phyloP scores from a whole-genome alignment of 1,140 invertebrate species.

The Meloidogyne floridensis region DNA sequence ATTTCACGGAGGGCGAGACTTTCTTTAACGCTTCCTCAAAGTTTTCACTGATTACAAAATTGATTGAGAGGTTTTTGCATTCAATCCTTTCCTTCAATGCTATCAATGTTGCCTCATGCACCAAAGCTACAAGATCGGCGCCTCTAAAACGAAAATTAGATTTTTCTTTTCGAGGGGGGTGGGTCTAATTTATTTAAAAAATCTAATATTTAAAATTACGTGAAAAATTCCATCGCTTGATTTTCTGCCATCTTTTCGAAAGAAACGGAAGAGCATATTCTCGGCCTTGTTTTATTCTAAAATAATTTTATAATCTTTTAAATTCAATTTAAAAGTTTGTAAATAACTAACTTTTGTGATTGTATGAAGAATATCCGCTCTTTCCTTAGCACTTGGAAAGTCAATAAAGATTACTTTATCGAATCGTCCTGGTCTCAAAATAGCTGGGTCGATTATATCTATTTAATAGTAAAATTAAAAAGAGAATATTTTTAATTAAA shows the following conservation, averaged over 20 bases:
- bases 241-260: constrained; percentile 24
- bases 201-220: constrained; percentile 3
- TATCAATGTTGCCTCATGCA: constrained; percentile 22
- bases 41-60: background rate
- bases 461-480: constrained; percentile 32
- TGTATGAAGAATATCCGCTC: constrained; percentile 84
- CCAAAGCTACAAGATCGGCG: constrained; percentile 22
- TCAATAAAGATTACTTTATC: constrained; percentile 93
- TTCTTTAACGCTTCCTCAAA: constrained; percentile 6
- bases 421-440: constrained; percentile 87
- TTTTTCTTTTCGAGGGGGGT: background rate
- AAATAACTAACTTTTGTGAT: constrained; percentile 78
- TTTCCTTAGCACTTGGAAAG: constrained; percentile 78
- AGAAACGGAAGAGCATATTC: constrained; percentile 12
- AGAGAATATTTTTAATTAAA: background rate
- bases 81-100: constrained; percentile 23
- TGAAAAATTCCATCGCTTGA: constrained; percentile 24
- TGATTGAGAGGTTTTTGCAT: constrained; percentile 13
- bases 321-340: background rate
- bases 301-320: background rate
- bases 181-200: background rate
- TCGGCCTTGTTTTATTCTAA: constrained; percentile 26
- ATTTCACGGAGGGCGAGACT: constrained; percentile 17
- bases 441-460: constrained; percentile 93
- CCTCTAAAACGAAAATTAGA: constrained; percentile 21